Conservation (phyloP, 2,113 vertebrate genomes). For the Salvelinus alpinus region DNA sequence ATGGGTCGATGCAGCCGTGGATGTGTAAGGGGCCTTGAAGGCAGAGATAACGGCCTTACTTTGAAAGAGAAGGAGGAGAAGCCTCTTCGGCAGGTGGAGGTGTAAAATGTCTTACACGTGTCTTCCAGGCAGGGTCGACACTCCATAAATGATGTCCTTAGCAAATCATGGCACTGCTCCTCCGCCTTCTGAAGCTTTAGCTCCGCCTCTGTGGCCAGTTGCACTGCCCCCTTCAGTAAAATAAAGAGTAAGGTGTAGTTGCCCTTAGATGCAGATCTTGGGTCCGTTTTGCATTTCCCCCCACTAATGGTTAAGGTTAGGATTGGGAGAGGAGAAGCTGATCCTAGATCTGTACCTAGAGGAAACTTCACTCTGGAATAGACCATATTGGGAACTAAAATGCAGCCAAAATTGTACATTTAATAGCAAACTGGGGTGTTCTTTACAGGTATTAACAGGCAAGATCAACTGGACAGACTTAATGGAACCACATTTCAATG, state of each 20-base stretch:
- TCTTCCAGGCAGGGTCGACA: slow-evolving; percentile 82
- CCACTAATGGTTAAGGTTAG: not conserved
- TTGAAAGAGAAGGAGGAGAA: slow-evolving; percentile 71
- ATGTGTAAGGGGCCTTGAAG: not conserved
- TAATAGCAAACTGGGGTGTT: no score
- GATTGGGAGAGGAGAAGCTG: not conserved
- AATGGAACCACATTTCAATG: no score
- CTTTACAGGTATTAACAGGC: no score
- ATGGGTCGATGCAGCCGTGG: no score
- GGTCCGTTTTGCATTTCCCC: no score
- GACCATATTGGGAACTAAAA: no score
- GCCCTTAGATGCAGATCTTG: no score
- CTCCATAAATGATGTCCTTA: slow-evolving; percentile 72
- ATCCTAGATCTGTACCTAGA: no score
- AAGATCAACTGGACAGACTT: no score
- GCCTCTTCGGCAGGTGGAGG: slow-evolving; percentile 67
- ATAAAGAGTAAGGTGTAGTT: not conserved
- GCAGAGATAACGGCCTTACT: slow-evolving; percentile 62
- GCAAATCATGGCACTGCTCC: slow-evolving; percentile 69
- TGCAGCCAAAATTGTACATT: no score
- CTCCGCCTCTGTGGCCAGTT: slow-evolving; percentile 79
- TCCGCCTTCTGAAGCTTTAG: slow-evolving; percentile 79
- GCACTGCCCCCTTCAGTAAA: slow-evolving; percentile 71
- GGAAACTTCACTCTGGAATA: no score
- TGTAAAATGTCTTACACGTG: slow-evolving; percentile 76